phyloP scores from a whole-genome alignment of 2,888 invertebrate genomes.

The Taphrorychus bicolor region DNA sequence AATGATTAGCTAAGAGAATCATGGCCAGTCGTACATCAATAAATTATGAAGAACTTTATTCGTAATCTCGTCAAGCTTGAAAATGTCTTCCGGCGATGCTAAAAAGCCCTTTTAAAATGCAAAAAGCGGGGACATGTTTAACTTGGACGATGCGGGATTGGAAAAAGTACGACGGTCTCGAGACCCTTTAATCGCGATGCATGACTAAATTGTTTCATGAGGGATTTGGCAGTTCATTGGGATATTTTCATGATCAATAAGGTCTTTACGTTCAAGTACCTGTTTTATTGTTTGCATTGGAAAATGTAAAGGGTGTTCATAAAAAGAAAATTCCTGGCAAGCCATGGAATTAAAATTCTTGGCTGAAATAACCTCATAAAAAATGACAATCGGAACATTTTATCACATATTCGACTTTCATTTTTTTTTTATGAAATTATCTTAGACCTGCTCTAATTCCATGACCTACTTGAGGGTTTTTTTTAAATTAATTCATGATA shows the following conservation, averaged over 20 bases:
- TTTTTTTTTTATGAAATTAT: no score
- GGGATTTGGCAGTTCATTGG: slow-evolving; percentile 17
- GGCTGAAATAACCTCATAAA: no score
- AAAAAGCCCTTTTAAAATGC: slow-evolving; percentile 24
- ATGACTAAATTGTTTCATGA: slow-evolving; percentile 19
- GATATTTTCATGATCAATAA: no score
- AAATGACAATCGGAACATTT: no score
- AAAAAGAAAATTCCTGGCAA: background rate
- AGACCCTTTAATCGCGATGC: slow-evolving; percentile 28
- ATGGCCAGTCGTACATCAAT: background rate
- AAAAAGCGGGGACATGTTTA: slow-evolving; percentile 25
- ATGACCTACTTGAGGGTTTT: no score
- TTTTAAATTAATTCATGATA: no score
- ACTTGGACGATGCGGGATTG: slow-evolving; percentile 34
- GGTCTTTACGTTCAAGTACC: no score
- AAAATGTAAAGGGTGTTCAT: background rate
- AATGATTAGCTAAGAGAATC: background rate
- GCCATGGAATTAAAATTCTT: no score
- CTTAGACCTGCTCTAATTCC: no score
- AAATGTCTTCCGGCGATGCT: background rate
- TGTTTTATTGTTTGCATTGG: background rate
- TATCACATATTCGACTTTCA: no score
- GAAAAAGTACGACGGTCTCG: slow-evolving; percentile 18
- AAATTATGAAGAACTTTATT: background rate
- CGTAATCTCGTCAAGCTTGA: background rate